Evolutionary conservation across 2,888 invertebrate species (phyloP).

Genomic region (Helobdella robusta): DNA sequence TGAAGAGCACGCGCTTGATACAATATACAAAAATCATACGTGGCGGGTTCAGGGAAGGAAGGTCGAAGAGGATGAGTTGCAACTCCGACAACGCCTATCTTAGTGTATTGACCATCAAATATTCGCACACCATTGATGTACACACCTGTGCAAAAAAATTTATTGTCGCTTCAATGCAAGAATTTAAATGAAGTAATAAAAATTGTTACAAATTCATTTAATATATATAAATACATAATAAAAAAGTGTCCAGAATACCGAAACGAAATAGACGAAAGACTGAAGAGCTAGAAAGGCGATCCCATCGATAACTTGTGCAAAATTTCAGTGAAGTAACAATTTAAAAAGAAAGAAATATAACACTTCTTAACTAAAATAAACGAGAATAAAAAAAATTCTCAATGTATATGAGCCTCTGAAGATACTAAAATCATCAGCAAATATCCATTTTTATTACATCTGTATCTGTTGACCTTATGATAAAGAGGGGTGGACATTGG

Average conservation of each 20-base stretch:
- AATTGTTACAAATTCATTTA: too few relatives aligned
- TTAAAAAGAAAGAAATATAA: not conserved
- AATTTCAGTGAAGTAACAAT: not conserved
- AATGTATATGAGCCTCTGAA: too few relatives aligned
- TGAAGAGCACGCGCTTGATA: too few relatives aligned
- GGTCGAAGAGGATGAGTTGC: conserved; percentile 38
- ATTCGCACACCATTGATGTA: conserved; percentile 39
- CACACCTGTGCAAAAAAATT: conserved; percentile 36
- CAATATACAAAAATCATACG: too few relatives aligned
- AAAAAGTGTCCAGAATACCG: not conserved
- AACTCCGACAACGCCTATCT: conserved; percentile 34
- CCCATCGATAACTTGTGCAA: not conserved
- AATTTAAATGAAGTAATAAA: too few relatives aligned
- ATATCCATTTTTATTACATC: not conserved
- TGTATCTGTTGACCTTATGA: not conserved
- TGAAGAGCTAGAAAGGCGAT: not conserved
- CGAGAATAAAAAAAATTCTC: too few relatives aligned
- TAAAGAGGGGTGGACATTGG: too few relatives aligned
- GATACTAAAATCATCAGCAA: too few relatives aligned
- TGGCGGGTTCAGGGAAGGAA: too few relatives aligned
- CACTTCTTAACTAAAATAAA: too few relatives aligned
- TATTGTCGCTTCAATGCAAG: not conserved
- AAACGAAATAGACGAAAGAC: not conserved
- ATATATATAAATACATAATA: not conserved
- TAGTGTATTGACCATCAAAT: conserved; percentile 32